Base-by-base conservation (phyloP, 1,140 invertebrate species). In the Eueides isabella region DNA sequence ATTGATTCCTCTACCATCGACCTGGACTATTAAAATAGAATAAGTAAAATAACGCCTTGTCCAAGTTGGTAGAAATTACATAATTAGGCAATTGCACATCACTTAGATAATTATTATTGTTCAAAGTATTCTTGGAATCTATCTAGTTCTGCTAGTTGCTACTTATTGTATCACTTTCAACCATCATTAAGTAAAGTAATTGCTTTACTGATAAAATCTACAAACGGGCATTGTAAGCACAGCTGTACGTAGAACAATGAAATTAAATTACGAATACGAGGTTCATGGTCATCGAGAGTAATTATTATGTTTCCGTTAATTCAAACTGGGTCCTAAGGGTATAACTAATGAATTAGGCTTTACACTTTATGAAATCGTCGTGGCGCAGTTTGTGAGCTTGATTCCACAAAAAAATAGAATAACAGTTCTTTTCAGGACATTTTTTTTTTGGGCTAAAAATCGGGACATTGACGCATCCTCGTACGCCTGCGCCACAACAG, bases 81-180 rank as follows among this genome's bases (percentile, higher is more conserved):
- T 23, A 55, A 26, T 55, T 2, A 3, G 26, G 23, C 6, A 23
- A 55, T 55, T 55, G 23, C 9, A 7, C 23, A 55, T 55, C 23
- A 26, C 23, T 55, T 55, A 55, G n/a, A 3, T 55, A 23, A 55
- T 55, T 55, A 55, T 55, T 55, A 26, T 26, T 55, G 48, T 55
- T 11, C 48, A 55, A 55, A 55, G 41, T 44, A 55, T 55, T 55
- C 48, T 26, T 26, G 48, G 48, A 55, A 55, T 55, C 19, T 55
- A 55, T 26, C 23, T 55, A 11, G 35, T 38, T 38, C 35, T 38
- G 35, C 35, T 31, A 5, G n/a, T 44, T 19, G n/a, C 5, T 55
- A 55, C 23, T 55, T 23, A 26, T 55, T 23, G 48, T 55, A 23
- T 55, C 48, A 55, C 48, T 12, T 55, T 55, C 48, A 26, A 55